Base-by-base conservation (phyloP, 1,140 invertebrate genomes). In the Drosophila pseudoananassae region DNA sequence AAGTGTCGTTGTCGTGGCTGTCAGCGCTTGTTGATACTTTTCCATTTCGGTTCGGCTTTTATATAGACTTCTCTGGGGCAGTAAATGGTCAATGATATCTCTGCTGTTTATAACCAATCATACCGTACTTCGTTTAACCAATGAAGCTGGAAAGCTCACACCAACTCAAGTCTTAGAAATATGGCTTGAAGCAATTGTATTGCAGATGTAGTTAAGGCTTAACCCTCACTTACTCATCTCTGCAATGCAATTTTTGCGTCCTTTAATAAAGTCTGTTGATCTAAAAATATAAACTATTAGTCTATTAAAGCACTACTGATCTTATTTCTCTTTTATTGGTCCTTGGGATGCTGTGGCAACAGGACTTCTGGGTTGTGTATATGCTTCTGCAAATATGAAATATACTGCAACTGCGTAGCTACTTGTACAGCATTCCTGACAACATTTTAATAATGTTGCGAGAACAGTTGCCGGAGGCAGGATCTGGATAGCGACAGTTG, bases 401-500 rank as follows among this genome's bases (percentile, higher is more conserved):
- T 76, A 76, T 43, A 43, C 59, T 33, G 46, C 55, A 40, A 66
- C 45, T 63, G 45, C 45, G 31, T 20, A 49, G 25, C 60, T 47
- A 69, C 70, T 76, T 73, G 73, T 45, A 68, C 56, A 73, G 78
- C 77, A 82, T 81, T 78, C 78, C 65, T 81, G 78, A 81, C 78
- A 82, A 82, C 78, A 81, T 64, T 81, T 81, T 82, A 81, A 81
- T 81, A 81, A 64, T 72, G 78, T 75, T 65, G 77, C 51, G 58
- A 80, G 64, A 59, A 63, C 63, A 31, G 25, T 50, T 23, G 59
- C 63, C 63, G 63, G 27, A 17, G 63, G 63, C 71, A 75, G 55
- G 43, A 46, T 46, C 17, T 46, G 43, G 15, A 63, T 55, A 58
- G 23, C 76, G 76, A 66, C 45, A 79, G 74, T 46, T 53, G 54